Base-by-base conservation (phyloP, 2,113 vertebrate species). In the Solea senegalensis region DNA sequence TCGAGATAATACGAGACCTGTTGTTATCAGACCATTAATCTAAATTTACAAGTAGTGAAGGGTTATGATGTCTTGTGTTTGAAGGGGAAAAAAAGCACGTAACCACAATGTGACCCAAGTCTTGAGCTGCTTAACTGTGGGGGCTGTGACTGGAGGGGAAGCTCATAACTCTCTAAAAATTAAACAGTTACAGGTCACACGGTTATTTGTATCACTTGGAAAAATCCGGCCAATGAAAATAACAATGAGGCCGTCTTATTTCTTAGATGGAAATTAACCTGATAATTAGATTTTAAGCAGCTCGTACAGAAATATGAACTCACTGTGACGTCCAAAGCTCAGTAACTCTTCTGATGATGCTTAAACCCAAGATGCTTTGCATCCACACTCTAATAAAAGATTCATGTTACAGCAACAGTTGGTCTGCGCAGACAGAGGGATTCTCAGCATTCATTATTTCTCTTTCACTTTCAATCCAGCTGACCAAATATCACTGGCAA, bases 21-120 rank as follows among this genome's bases (percentile, higher is more conserved):
- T 72, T 82, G 81, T 86, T 90, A 90, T 82, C 84, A 82, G 83
- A 76, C 58, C 75, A 75, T 92, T 76, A 78, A 88, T 91, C 86
- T 82, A 46, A 44, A 74, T 79, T 75, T 62, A 83, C 65, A 69
- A 63, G 79, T 65, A 69, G 65, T 78, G 54, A 84, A 74, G 46
- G 62, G 58, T 66, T 78, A 61, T 67, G 75, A 77, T 67, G 79
- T 70, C n/a, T 81, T 44, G 0, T 12, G 50, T 71, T 40, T 63
- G 11, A 6, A 27, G 10, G 7, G 46, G 39, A 57, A 26, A 84
- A 65, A 68, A n/a, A 80, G 56, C 39, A 26, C 12, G 62, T 69
- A 82, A 83, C 74, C 69, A 67, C 76, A 78, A 27, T 50, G 21
- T 69, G 79, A 85, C 62, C 68, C 61, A 21, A 78, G 70, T 78